These are phyloP conservation scores for Ginglymostoma cirratum DNA, from an alignment of 2,113 vertebrate genomes.

Conservation along the genomic window DNA sequence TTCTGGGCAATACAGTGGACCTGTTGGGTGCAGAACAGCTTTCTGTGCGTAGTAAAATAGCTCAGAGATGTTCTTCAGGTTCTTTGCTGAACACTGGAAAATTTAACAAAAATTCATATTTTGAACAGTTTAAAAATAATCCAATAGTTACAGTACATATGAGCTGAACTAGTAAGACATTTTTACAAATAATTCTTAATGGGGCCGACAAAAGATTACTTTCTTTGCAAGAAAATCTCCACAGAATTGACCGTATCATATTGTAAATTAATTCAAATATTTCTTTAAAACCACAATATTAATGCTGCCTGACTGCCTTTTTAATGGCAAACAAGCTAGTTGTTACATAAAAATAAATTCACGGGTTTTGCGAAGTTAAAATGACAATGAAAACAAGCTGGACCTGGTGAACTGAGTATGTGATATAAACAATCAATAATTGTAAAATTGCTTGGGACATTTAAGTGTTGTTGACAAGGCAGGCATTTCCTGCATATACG, in stretches of 20 bases:
- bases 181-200: background rate
- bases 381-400: background rate
- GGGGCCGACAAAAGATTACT: background rate
- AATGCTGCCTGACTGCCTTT: background rate
- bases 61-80: slow-evolving; percentile 98
- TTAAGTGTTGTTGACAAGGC: background rate
- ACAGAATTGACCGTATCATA: background rate
- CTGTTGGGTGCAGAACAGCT: slow-evolving; percentile 94
- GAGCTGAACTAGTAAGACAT: background rate
- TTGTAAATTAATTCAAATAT: background rate
- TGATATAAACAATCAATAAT: background rate
- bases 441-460: background rate
- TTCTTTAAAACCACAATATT: background rate
- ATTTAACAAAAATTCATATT: slow-evolving; percentile 43
- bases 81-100: slow-evolving; percentile 93
- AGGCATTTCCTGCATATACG: background rate
- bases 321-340: background rate
- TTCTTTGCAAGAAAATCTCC: background rate
- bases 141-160: background rate
- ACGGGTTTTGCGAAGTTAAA: background rate
- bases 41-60: slow-evolving; percentile 99
- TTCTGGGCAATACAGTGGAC: slow-evolving; percentile 91
- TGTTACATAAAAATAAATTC: background rate
- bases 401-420: background rate
- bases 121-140: slow-evolving; percentile 8